Evolutionary conservation across 2,797 vertebrate genomes (phyloP).

Genomic region (Pitangus sulphuratus): DNA sequence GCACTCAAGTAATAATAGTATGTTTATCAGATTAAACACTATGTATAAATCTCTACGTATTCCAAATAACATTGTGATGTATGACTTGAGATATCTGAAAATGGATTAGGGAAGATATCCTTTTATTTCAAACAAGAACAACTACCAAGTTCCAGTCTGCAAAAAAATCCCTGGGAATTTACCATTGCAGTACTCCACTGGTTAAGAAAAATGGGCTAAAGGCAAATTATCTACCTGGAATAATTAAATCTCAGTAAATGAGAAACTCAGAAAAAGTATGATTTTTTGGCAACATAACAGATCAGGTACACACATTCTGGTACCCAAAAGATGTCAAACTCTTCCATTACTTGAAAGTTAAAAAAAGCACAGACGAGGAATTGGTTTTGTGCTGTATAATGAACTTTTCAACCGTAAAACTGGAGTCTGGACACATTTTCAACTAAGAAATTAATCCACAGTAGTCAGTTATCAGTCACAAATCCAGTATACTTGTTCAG

Average conservation of each 20-base stretch:
- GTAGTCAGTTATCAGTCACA: background rate
- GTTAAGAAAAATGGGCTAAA: background rate
- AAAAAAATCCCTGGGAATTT: background rate
- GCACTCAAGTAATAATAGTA: background rate
- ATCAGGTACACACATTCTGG: background rate
- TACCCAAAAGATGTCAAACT: background rate
- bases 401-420: background rate
- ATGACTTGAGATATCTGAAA: background rate
- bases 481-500: constrained; percentile 6
- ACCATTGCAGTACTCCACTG: background rate
- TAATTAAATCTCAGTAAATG: background rate
- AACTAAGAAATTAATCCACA: background rate
- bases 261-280: background rate
- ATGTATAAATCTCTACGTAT: background rate
- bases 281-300: background rate
- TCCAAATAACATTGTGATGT: background rate
- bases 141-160: background rate
- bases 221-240: background rate
- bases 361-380: background rate
- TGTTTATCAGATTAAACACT: background rate
- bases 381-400: background rate
- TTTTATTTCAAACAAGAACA: background rate
- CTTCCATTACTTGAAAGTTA: background rate
- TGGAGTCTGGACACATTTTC: background rate
- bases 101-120: background rate